These are phyloP conservation scores for Cylindroiulus punctatus DNA, from an alignment of 2,888 invertebrate genomes.

Conservation along the genomic window DNA sequence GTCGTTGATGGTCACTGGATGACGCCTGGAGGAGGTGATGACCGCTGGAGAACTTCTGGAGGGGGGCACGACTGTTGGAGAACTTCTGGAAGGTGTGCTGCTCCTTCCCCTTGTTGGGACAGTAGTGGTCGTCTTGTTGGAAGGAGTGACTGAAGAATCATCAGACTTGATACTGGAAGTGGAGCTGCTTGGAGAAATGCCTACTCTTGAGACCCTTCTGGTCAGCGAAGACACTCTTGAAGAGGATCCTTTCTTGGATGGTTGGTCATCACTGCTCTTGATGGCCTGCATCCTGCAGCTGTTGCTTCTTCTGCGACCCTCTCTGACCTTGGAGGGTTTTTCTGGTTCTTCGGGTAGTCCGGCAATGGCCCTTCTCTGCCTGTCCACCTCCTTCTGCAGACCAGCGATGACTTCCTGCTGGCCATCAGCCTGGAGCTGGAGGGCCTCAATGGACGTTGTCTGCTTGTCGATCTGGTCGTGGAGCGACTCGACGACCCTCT, in stretches of 20 bases:
- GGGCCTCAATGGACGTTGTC: not conserved
- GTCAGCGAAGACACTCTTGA: not conserved
- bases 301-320: not conserved
- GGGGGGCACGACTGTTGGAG: not conserved
- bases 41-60: not conserved
- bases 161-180: not conserved
- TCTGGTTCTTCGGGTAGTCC: not conserved
- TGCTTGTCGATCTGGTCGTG: not conserved
- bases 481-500: not conserved
- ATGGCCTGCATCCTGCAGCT: not conserved
- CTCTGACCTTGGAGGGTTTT: not conserved
- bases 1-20: not conserved
- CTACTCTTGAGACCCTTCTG: not conserved
- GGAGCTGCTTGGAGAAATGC: not conserved
- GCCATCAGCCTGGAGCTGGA: not conserved
- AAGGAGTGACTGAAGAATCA: not conserved
- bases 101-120: not conserved
- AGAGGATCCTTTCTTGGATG: not conserved
- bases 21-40: not conserved
- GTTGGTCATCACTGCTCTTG: not conserved
- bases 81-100: not conserved
- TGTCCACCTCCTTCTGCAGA: not conserved
- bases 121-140: not conserved
- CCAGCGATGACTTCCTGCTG: not conserved
- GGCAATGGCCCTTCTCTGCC: not conserved